Percentiles rank a stretch among this genome's conserved stretches.
Evolutionary conservation across 2,888 invertebrate genomes (phyloP).

Genomic region (Drosophila fungiperda): DNA sequence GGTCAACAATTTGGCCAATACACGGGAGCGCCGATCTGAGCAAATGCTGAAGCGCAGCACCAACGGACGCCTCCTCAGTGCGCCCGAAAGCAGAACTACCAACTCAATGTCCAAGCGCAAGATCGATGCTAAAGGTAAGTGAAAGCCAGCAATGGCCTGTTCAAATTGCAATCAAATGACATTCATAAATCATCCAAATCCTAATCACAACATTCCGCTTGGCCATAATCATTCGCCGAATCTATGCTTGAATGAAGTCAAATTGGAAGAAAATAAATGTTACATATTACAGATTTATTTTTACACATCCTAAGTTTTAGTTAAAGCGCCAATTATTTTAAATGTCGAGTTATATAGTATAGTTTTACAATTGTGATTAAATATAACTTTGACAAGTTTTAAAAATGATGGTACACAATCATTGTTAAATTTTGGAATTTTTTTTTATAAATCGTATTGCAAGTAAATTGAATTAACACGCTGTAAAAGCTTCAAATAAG

Average conservation of each 20-base stretch:
- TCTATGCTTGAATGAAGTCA: background rate
- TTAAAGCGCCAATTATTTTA: background rate
- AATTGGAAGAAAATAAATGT: background rate
- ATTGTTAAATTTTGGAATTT: background rate
- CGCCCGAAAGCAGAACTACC: constrained; percentile 54
- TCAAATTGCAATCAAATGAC: constrained; percentile 10
- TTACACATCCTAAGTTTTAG: background rate
- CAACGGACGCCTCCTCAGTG: constrained; percentile 44
- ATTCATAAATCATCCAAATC: constrained; percentile 17
- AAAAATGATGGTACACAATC: background rate
- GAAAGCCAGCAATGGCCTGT: background rate
- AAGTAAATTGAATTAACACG: background rate
- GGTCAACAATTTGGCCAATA: constrained; percentile 45
- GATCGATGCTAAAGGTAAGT: constrained; percentile 79
- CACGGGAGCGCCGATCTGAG: constrained; percentile 70
- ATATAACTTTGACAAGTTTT: background rate
- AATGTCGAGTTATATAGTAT: background rate
- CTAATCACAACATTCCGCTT: constrained; percentile 31
- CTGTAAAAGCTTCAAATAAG: background rate
- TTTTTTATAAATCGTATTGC: background rate
- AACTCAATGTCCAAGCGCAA: constrained; percentile 71
- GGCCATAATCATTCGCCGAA: constrained; percentile 22
- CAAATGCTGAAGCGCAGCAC: constrained; percentile 57
- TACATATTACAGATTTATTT: background rate
- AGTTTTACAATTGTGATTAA: background rate